Evolutionary conservation across 2,888 invertebrate species (phyloP).

Genomic region (Parascotia fuliginaria): DNA sequence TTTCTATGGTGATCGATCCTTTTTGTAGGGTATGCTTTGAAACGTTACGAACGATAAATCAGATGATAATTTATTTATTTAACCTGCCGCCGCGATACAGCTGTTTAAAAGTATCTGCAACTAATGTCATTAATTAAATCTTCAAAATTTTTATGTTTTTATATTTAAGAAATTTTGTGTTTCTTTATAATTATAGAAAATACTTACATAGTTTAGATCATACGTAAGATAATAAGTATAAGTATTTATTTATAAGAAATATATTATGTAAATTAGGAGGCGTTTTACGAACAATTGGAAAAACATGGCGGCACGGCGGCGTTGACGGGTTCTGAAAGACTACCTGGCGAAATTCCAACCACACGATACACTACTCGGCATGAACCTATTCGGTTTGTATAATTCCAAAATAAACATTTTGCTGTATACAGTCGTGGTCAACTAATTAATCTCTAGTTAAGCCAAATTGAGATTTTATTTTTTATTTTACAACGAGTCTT

Average conservation of each 20-base stretch:
- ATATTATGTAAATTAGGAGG: slow-evolving; percentile 87
- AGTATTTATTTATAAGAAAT: neutral
- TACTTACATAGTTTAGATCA: neutral
- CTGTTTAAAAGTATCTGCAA: neutral
- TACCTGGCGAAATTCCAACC: slow-evolving; percentile 64
- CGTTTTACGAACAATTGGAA: slow-evolving; percentile 96
- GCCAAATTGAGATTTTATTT: no score
- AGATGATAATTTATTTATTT: neutral
- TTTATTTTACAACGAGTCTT: no score
- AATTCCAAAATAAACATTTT: no score
- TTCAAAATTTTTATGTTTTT: neutral
- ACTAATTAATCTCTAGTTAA: no score
- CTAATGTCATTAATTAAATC: neutral
- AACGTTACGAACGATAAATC: no score
- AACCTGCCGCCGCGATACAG: neutral
- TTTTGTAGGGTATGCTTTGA: no score
- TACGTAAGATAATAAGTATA: no score
- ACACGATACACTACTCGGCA: slow-evolving; percentile 71
- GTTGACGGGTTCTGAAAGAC: slow-evolving; percentile 82
- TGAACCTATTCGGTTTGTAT: slow-evolving; percentile 64
- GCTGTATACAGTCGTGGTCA: no score
- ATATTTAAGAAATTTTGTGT: no score
- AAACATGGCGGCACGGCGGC: slow-evolving; percentile 88
- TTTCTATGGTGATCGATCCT: no score
- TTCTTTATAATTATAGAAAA: no score